These are phyloP conservation scores for Melopsittacus undulatus DNA, from an alignment of 2,797 vertebrate species.

Conservation along the genomic window DNA sequence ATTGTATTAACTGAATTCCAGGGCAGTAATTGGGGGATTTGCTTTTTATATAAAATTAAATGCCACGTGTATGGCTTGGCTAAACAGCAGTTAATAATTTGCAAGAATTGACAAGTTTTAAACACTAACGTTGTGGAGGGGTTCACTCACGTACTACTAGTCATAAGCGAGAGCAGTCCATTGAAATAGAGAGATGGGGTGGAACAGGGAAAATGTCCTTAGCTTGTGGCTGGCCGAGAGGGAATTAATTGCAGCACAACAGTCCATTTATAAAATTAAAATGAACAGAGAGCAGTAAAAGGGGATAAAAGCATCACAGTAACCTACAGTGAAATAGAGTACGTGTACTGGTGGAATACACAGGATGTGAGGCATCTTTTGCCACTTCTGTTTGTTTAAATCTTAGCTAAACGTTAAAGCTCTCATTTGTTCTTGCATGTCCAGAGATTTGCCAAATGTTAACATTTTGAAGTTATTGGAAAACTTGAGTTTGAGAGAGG, in stretches of 20 bases:
- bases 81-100: neutral
- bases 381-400: slow-evolving; percentile 39
- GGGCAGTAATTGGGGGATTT: neutral
- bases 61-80: neutral
- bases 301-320: slow-evolving; percentile 20
- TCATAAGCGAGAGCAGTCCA: neutral
- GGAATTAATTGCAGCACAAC: neutral
- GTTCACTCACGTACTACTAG: neutral
- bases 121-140: neutral
- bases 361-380: slow-evolving; percentile 48
- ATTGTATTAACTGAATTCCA: neutral
- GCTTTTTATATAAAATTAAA: neutral
- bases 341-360: neutral
- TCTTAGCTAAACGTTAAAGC: slow-evolving; percentile 3
- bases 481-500: slow-evolving; percentile 3
- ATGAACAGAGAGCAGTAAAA: slow-evolving; percentile 7
- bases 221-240: neutral
- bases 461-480: slow-evolving; percentile 17
- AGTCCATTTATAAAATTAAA: slow-evolving; percentile 41
- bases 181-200: neutral
- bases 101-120: neutral
- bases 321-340: neutral
- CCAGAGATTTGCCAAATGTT: neutral
- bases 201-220: neutral
- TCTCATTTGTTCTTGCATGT: neutral